Evolutionary conservation across 2,888 invertebrate genomes (phyloP), one percentile per base, ranked within the genome.

Genomic region (Meiosimyza decipiens): DNA sequence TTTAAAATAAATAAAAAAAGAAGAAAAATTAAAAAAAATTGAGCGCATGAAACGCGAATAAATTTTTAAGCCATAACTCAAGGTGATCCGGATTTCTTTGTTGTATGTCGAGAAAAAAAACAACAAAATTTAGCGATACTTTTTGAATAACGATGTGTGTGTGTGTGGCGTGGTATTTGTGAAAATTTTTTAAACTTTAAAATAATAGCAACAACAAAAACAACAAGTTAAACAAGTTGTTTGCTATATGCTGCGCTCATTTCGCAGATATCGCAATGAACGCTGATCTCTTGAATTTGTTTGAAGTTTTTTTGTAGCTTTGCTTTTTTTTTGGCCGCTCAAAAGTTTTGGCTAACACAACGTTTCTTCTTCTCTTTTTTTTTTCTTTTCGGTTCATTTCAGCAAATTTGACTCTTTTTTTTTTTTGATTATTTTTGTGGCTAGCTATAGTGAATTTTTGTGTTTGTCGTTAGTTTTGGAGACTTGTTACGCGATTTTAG

Each of bases 31-130:
- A 18, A 22, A 22, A 28, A 57, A 57, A 22, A 22, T 16, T 22
- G 49, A 67, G 40, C 60, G 51, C 68, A 40, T 51, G 51, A 69
- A 49, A 69, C 54, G 15, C 63, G 54, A 64, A 62, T 47, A 64
- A 22, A 22, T 50, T 68, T 69, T 66, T 69, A 71, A 70, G 72
- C 64, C 47, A 59, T 73, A 75, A 73, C 75, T 65, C 77, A 77
- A 77, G 77, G 76, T 75, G 74, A 76, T 77, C 77, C 69, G 71
- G 74, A 71, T 51, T 65, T 65, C 73, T 66, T 69, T 71, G 18
- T 70, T 74, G 73, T 74, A 74, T 70, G 59, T 73, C n/a, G n/a
- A 74, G 73, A 40, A 40, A 40, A 40, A 40, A 40, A 40, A 40
- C 6, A 40, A 40, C 40, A 40, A 40, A 40, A 40, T 40, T 40